Evolutionary conservation across 23 tunicate species (phyloP).

Genomic region (Botrylloides violaceus): DNA sequence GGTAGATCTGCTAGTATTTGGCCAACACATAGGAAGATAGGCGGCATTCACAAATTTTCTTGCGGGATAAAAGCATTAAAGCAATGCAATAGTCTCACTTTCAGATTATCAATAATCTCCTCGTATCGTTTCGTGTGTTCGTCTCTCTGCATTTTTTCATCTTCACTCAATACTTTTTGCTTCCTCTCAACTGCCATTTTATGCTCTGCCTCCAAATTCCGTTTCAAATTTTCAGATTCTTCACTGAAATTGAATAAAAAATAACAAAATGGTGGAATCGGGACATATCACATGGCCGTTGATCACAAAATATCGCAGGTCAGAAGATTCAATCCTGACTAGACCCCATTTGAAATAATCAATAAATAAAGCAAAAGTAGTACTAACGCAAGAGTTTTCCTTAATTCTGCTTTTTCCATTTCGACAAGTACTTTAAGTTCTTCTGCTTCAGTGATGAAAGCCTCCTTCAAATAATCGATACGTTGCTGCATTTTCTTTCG

Average conservation of each 20-base stretch:
- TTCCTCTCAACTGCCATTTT: conserved; percentile 43
- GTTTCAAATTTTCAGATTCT: conserved; percentile 32
- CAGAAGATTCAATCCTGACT: no score
- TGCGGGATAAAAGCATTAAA: no score
- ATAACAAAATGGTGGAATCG: no score
- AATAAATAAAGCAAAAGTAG: no score
- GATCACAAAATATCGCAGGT: no score
- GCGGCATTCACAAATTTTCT: no score
- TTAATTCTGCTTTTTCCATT: conserved; percentile 49
- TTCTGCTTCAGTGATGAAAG: conserved; percentile 59
- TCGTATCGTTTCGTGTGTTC: conserved; percentile 19
- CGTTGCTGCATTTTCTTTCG: conserved; percentile 53
- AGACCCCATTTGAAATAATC: no score
- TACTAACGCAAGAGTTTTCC: conserved; percentile 30
- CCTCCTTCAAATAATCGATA: conserved; percentile 42
- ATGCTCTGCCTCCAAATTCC: conserved; percentile 52
- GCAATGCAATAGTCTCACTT: no score
- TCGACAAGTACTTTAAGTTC: conserved; percentile 50
- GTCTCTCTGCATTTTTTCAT: conserved; percentile 8
- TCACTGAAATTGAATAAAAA: conserved; percentile 31
- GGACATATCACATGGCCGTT: no score
- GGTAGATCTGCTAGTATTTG: no score
- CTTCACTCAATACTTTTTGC: conserved; percentile 35
- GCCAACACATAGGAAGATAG: no score
- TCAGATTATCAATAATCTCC: conserved; percentile 33